Conservation (phyloP, 2,113 vertebrate genomes). For the Amia ocellicauda region DNA sequence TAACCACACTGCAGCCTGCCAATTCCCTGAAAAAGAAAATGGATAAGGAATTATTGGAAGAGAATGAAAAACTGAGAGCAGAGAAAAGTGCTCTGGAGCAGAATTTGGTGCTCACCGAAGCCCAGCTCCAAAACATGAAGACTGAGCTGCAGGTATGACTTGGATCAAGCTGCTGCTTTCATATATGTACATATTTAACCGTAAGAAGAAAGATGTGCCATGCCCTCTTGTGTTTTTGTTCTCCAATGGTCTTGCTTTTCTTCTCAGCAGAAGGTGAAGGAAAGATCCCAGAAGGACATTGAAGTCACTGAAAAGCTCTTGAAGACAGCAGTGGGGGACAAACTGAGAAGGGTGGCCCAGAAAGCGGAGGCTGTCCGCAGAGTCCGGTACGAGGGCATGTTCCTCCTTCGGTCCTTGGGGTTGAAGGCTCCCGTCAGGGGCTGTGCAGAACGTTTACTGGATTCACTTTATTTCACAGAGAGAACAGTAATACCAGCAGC, state of each 20-base stretch:
- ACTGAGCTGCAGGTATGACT: constrained; percentile 56
- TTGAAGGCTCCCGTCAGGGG: background rate
- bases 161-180: background rate
- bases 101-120: constrained; percentile 45
- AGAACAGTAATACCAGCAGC: constrained; percentile 16
- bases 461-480: constrained; percentile 32
- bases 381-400: constrained; percentile 40
- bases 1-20: constrained; percentile 15
- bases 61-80: constrained; percentile 56
- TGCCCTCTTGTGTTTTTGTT: background rate
- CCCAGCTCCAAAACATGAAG: constrained; percentile 43
- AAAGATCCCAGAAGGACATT: constrained; percentile 42
- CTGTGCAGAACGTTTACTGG: background rate
- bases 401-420: background rate
- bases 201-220: too few species aligned
- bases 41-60: constrained; percentile 53
- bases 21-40: constrained; percentile 42
- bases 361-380: constrained; percentile 55
- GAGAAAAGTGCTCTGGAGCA: constrained; percentile 45
- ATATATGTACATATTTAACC: too few species aligned
- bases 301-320: constrained; percentile 46
- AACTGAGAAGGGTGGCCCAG: constrained; percentile 49
- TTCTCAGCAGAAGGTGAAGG: constrained; percentile 56
- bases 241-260: constrained; percentile 8
- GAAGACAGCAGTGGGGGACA: constrained; percentile 38